Percentiles rank a stretch among this genome's conserved stretches.
phyloP scores from a whole-genome alignment of 2,888 invertebrate species.

The Sphaerophoria taeniata region DNA sequence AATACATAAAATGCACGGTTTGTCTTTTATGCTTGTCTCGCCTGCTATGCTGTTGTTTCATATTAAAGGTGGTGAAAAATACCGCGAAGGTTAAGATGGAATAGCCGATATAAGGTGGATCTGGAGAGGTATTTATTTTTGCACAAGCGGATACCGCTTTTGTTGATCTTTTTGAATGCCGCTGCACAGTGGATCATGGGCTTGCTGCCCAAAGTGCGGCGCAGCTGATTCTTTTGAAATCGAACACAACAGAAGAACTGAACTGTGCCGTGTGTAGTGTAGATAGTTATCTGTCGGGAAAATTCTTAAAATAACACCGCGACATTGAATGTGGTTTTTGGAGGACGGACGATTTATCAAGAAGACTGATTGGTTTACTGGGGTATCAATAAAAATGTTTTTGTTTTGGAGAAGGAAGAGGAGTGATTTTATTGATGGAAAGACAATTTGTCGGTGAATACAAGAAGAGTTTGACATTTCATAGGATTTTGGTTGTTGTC shows the following conservation, averaged over 20 bases:
- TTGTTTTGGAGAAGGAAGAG: not conserved
- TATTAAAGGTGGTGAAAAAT: constrained; percentile 69
- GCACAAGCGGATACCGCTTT: constrained; percentile 37
- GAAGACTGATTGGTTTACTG: constrained; percentile 51
- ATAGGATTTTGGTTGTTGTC: no score
- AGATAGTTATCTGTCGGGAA: constrained; percentile 64
- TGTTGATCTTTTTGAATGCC: constrained; percentile 24
- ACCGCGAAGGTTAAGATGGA: constrained; percentile 70
- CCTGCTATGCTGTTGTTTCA: not conserved
- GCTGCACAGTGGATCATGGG: not conserved
- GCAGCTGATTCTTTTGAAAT: constrained; percentile 16
- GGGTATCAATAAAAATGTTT: constrained; percentile 44
- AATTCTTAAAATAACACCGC: constrained; percentile 67
- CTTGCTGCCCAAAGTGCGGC: not conserved
- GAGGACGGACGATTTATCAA: constrained; percentile 45
- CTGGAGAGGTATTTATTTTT: constrained; percentile 64
- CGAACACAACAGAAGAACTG: not conserved
- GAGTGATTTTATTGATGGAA: not conserved
- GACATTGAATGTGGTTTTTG: constrained; percentile 44
- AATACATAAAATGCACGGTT: not conserved
- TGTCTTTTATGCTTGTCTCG: not conserved
- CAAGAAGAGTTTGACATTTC: no score
- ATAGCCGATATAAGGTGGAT: constrained; percentile 69
- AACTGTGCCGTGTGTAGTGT: constrained; percentile 47
- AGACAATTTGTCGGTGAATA: no score